Base-by-base conservation (phyloP, 2,113 vertebrate species). In the Chaenocephalus aceratus region DNA sequence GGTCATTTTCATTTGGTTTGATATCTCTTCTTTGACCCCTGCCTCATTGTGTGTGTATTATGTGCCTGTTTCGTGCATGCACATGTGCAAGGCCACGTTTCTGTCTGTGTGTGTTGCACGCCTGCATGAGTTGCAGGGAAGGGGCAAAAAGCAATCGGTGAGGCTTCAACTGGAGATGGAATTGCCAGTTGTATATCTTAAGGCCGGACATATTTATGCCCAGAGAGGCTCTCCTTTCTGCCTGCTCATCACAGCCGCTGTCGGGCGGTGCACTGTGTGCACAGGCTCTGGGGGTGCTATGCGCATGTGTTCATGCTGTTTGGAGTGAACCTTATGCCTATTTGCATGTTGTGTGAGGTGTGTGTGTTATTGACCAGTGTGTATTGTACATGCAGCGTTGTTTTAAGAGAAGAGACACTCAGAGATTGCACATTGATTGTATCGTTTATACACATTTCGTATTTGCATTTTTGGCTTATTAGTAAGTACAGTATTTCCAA, bases 191-290 rank as follows among this genome's bases (percentile, higher is more conserved):
- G 85, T 91, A 93, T 72, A 90, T 90, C 91, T 91, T 84, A 68
- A 82, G 51, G 74, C 79, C 66, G 83, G 89, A 92, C 90, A 82
- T 90, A 82, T 92, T 94, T 91, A 88, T 87, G 89, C 82, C 77
- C 86, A 44, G 75, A 86, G 87, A 70, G 83, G 83, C 77, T 76
- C 26, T 70, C 54, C 86, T 83, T 90, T 92, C 87, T 92, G 92
- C 91, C 88, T 72, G 85, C 83, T 94, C 91, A 90, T 92, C 90
- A 92, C 66, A 78, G 86, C 70, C 34, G 56, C 66, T 79, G 85
- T 77, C 75, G 57, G 72, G 21, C 58, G 58, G 54, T 70, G 71
- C 62, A 23, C 56, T 60, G 46, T 58, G 76, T 56, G 73, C 26
- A 49, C 34, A 18, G 36, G 36, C 6, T 41, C 36, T 41, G 36